These are phyloP conservation scores for Macquaria ambigua DNA, from an alignment of 2,113 vertebrate species.

Conservation along the genomic window DNA sequence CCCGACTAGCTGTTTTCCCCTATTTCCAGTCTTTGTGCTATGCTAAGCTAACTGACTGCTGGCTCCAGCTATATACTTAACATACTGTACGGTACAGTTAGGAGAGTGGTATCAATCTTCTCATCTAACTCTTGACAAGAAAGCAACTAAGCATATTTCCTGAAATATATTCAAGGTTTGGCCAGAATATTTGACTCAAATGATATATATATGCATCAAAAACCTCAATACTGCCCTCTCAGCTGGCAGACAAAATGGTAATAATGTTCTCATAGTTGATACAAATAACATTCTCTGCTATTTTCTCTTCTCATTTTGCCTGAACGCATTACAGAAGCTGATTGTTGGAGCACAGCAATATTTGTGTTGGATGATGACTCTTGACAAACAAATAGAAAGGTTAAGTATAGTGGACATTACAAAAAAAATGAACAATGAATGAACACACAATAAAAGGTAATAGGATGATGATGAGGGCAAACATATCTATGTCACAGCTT, in stretches of 20 bases:
- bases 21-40: background rate
- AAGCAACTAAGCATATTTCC: background rate
- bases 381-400: conserved; percentile 15
- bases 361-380: conserved; percentile 40
- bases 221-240: background rate
- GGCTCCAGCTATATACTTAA: too few species aligned
- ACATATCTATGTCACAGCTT: conserved; percentile 26
- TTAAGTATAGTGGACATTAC: background rate
- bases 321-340: conserved; percentile 6
- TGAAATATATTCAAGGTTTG: background rate
- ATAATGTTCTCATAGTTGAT: background rate
- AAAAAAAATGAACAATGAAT: conserved; percentile 24
- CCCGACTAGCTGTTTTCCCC: background rate
- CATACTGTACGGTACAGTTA: background rate
- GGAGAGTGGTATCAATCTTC: background rate
- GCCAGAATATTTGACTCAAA: background rate
- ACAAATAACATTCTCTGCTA: background rate
- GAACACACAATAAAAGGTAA: conserved; percentile 32
- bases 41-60: background rate
- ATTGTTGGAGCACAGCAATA: background rate
- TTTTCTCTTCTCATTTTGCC: background rate
- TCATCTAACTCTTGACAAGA: background rate
- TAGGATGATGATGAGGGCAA: conserved; percentile 32
- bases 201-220: background rate
- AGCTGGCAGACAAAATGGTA: background rate